These are phyloP conservation scores for Hypena proboscidalis DNA, from an alignment of 2,888 invertebrate species.

Conservation along the genomic window DNA sequence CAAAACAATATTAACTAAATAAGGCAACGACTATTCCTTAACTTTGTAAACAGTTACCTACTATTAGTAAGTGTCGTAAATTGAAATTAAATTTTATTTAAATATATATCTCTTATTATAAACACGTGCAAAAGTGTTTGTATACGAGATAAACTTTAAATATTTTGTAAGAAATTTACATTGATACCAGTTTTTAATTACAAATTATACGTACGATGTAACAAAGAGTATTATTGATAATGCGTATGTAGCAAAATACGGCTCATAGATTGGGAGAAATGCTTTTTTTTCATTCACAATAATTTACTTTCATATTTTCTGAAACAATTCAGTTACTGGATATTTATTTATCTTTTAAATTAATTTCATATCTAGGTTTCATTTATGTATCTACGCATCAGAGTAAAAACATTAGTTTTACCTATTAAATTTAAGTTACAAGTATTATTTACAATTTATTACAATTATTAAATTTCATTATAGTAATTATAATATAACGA, in stretches of 20 bases:
- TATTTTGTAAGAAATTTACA: slow-evolving; percentile 54
- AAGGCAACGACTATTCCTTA: slow-evolving; percentile 84
- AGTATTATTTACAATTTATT: slow-evolving; percentile 75
- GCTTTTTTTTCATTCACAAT: slow-evolving; percentile 22
- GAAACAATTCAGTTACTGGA: slow-evolving; percentile 16
- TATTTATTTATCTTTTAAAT: slow-evolving; percentile 39
- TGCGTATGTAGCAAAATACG: slow-evolving; percentile 21
- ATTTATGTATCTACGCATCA: slow-evolving; percentile 43
- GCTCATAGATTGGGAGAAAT: slow-evolving; percentile 21
- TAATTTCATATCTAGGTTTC: slow-evolving; percentile 55
- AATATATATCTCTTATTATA: slow-evolving; percentile 60
- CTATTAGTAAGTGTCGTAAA: slow-evolving; percentile 59
- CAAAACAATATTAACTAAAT: slow-evolving; percentile 84
- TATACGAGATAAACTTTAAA: slow-evolving; percentile 43
- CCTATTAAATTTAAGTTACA: slow-evolving; percentile 40
- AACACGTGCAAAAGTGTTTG: slow-evolving; percentile 68
- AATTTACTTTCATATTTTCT: slow-evolving; percentile 13
- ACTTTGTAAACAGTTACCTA: slow-evolving; percentile 71
- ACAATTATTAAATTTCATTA: slow-evolving; percentile 54
- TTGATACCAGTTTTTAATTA: slow-evolving; percentile 48
- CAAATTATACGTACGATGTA: slow-evolving; percentile 47
- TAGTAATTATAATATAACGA: slow-evolving; percentile 57
- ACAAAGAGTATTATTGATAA: slow-evolving; percentile 38
- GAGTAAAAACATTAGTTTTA: slow-evolving; percentile 57
- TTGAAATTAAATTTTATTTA: slow-evolving; percentile 51